Evolutionary conservation across 2,888 invertebrate species (phyloP).

Genomic region (Ceramica pisi): DNA sequence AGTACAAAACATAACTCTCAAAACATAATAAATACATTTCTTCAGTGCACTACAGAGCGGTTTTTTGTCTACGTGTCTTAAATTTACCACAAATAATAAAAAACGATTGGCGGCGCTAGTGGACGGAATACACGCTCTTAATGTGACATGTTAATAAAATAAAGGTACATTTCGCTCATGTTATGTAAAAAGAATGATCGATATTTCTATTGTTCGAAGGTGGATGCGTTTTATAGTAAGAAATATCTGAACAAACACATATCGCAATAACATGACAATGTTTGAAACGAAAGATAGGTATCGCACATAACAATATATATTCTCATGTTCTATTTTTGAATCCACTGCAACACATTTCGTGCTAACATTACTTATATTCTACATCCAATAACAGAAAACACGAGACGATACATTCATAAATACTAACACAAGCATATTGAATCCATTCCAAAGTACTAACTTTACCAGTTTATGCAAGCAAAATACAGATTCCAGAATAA

Average conservation of each 20-base stretch:
- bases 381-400: conserved; percentile 33
- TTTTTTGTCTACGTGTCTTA: no score
- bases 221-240: no score
- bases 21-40: no score
- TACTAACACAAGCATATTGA: conserved; percentile 40
- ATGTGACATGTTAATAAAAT: conserved; percentile 4
- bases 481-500: conserved; percentile 52
- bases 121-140: no score
- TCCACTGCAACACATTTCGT: conserved; percentile 9
- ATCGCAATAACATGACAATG: background rate
- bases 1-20: no score
- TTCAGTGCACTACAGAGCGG: no score
- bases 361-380: conserved; percentile 16
- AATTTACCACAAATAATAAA: no score
- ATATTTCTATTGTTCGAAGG: background rate
- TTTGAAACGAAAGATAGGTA: background rate
- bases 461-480: conserved; percentile 46
- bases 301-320: background rate
- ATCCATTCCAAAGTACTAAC: conserved; percentile 42
- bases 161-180: background rate
- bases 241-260: background rate
- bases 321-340: background rate
- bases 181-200: background rate
- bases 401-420: conserved; percentile 44
- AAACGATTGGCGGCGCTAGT: no score